A percentile compares a stretch with the other conserved stretches of the same genome.
phyloP scores from a whole-genome alignment of 2,888 invertebrate species.

The Apantesis nais region DNA sequence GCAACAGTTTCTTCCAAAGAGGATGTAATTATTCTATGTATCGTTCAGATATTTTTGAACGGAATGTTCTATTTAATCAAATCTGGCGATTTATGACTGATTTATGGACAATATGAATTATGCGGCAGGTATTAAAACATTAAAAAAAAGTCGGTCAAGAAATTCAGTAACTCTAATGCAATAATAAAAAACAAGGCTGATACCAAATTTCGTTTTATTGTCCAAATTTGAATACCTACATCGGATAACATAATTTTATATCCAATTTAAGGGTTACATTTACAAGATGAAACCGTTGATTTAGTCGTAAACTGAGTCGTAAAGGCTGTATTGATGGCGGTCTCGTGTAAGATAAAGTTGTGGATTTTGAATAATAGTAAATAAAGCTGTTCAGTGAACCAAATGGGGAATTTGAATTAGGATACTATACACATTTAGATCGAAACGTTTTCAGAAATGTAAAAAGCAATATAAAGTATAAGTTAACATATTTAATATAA shows the following conservation, averaged over 20 bases:
- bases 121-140: background rate
- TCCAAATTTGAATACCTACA: conserved; percentile 61
- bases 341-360: conserved; percentile 65
- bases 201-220: conserved; percentile 60
- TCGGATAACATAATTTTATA: conserved; percentile 73
- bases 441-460: background rate
- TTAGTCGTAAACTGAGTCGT: conserved; percentile 74
- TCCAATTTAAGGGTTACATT: conserved; percentile 74
- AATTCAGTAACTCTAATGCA: conserved; percentile 19
- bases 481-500: background rate
- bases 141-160: conserved; percentile 9
- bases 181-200: conserved; percentile 45
- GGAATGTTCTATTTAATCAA: background rate
- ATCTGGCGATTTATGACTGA: background rate
- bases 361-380: conserved; percentile 65
- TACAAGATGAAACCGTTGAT: conserved; percentile 78
- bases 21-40: background rate
- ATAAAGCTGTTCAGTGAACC: conserved; percentile 16
- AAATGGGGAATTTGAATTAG: conserved; percentile 4
- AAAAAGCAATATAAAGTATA: background rate
- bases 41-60: background rate
- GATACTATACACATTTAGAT: background rate
- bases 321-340: conserved; percentile 70
- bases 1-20: background rate
- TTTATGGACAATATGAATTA: background rate